phyloP scores from a whole-genome alignment of 2,797 vertebrate species.

The Brotogeris chrysoptera region DNA sequence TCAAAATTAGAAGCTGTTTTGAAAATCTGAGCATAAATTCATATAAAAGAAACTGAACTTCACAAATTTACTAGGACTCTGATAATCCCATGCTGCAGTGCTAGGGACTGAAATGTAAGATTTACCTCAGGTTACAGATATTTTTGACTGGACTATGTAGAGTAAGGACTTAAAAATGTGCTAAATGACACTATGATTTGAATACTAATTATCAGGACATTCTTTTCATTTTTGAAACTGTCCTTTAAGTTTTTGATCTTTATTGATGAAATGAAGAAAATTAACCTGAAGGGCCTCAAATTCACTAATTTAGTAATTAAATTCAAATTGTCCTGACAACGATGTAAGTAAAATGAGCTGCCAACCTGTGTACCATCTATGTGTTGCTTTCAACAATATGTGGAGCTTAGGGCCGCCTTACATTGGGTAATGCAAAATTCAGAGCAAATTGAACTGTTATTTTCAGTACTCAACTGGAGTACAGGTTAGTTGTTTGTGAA shows the following conservation, averaged over 20 bases:
- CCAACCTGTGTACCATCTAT: background rate
- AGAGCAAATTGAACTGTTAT: background rate
- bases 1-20: background rate
- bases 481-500: background rate
- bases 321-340: background rate
- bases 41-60: background rate
- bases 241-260: background rate
- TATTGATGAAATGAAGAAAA: background rate
- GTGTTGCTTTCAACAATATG: background rate
- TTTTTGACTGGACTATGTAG: background rate
- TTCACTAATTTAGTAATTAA: background rate
- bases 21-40: background rate
- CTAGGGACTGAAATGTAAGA: background rate
- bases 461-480: background rate
- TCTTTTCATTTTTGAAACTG: background rate
- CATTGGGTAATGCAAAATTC: background rate
- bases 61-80: background rate
- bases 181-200: background rate
- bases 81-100: background rate
- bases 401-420: background rate
- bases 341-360: background rate
- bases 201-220: background rate
- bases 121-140: background rate
- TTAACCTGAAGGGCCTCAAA: background rate
- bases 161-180: background rate